A percentile compares a stretch with the other conserved stretches of the same genome.
phyloP scores from a whole-genome alignment of 1,140 invertebrate species.

The Tetraneura akinire region DNA sequence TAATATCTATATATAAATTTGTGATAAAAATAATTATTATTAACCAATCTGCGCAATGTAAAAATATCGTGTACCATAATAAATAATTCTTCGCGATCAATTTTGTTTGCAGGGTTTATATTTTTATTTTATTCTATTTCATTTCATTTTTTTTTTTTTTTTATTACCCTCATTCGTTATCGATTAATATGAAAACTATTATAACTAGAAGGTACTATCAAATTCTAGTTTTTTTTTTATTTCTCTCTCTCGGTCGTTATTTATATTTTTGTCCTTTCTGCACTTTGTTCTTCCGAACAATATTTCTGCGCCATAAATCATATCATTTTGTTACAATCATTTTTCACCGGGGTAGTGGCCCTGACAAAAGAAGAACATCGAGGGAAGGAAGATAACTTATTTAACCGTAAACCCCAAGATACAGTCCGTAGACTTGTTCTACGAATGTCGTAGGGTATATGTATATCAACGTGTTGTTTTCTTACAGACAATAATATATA shows the following conservation, averaged over 20 bases:
- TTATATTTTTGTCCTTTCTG: background rate
- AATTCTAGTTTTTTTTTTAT: background rate
- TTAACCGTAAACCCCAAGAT: constrained; percentile 21
- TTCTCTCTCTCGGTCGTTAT: background rate
- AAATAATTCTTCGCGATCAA: no score
- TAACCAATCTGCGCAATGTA: no score
- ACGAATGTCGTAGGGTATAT: background rate
- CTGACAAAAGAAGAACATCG: constrained; percentile 29
- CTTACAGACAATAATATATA: background rate
- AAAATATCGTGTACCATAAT: no score
- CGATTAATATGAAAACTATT: no score
- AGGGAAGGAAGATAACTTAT: constrained; percentile 24
- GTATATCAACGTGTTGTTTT: background rate
- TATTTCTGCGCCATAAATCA: constrained; percentile 25
- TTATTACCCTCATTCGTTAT: no score
- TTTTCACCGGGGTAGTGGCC: constrained; percentile 10
- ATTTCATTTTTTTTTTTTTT: no score
- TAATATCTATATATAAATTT: no score
- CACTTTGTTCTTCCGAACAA: background rate
- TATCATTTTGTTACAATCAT: constrained; percentile 41
- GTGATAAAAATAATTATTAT: no score
- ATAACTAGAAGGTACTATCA: background rate
- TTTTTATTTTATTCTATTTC: no score
- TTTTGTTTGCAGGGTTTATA: no score
- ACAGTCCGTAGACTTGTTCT: background rate